phyloP scores from a whole-genome alignment of 2,113 vertebrate species.

The Lanius ludovicianus region DNA sequence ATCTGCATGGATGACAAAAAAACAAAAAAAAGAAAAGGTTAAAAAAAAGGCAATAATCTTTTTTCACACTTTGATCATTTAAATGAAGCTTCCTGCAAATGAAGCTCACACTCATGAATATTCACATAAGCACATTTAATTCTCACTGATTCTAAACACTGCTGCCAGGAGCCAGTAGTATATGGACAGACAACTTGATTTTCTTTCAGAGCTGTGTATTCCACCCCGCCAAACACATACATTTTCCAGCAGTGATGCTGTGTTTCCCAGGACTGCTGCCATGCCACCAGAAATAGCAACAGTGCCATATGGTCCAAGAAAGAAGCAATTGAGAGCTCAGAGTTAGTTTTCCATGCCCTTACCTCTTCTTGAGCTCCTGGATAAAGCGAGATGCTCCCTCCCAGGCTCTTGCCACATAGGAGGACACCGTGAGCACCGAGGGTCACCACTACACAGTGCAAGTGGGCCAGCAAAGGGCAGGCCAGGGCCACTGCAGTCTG shows the following conservation, averaged over 20 bases:
- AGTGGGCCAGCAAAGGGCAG: slow-evolving; percentile 83
- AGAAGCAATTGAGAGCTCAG: background rate
- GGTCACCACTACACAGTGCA: slow-evolving; percentile 85
- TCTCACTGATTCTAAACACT: background rate
- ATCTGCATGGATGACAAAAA: background rate
- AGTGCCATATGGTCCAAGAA: background rate
- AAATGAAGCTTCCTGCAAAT: slow-evolving; percentile 16
- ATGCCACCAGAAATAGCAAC: background rate
- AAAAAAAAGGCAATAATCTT: background rate
- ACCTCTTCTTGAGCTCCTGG: slow-evolving; percentile 69
- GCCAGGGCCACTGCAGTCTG: slow-evolving; percentile 74
- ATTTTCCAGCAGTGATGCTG: background rate
- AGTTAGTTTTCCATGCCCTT: background rate
- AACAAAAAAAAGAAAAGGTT: background rate
- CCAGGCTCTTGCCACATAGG: slow-evolving; percentile 77
- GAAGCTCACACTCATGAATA: slow-evolving; percentile 12
- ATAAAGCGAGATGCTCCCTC: slow-evolving; percentile 70
- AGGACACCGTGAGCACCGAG: slow-evolving; percentile 80
- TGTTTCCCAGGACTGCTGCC: background rate
- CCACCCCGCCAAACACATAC: background rate
- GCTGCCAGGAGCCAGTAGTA: background rate
- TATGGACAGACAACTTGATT: background rate
- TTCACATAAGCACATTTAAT: background rate
- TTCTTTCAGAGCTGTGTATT: background rate
- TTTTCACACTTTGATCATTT: background rate